These are phyloP conservation scores for Tolypeutes matacus DNA, from an alignment of 2,797 vertebrate genomes.

Conservation along the genomic window DNA sequence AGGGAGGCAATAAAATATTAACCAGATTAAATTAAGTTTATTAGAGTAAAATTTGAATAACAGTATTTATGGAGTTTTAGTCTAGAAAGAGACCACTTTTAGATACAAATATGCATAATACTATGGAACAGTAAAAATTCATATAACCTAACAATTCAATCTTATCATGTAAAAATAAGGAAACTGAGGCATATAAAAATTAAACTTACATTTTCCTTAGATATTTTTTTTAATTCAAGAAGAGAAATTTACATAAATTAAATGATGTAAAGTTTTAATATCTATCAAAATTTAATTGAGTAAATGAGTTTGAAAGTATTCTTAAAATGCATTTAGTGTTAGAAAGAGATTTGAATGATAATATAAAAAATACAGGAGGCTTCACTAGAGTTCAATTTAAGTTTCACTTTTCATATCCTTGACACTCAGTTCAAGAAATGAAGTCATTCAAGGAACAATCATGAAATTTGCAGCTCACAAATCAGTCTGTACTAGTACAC, in stretches of 20 bases:
- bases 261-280: not conserved
- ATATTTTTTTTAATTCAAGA: not conserved
- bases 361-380: not conserved
- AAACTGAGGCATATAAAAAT: not conserved
- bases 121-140: not conserved
- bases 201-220: not conserved
- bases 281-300: not conserved
- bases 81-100: not conserved
- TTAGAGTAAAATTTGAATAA: not conserved
- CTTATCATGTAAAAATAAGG: not conserved
- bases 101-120: not conserved
- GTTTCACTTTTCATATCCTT: not conserved
- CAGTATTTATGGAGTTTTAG: not conserved
- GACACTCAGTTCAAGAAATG: constrained; percentile 70
- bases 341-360: not conserved
- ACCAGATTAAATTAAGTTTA: not conserved
- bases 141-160: not conserved
- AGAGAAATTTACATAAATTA: not conserved
- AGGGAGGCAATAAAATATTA: not conserved
- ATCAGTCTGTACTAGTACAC: not conserved
- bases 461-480: constrained; percentile 71
- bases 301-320: not conserved
- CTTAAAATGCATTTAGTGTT: not conserved
- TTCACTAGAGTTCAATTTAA: not conserved
- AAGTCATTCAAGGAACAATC: constrained; percentile 69